A percentile compares a stretch with the other conserved stretches of the same genome.
These are phyloP conservation scores for Dermatophagoides farinae DNA, from an alignment of 1,140 invertebrate genomes.

Conservation along the genomic window DNA sequence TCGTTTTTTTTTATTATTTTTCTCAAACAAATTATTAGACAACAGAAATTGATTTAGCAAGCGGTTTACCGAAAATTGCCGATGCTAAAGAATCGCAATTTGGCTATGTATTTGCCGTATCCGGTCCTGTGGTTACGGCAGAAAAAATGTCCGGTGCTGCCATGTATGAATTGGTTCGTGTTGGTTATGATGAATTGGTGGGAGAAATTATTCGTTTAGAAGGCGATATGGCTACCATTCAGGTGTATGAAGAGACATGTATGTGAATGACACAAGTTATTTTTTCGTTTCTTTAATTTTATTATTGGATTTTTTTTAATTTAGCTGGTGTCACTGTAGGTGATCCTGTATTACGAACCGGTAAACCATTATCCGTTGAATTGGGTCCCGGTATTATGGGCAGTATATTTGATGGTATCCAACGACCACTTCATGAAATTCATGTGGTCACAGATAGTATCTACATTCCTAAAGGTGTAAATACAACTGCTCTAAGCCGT, in stretches of 20 bases:
- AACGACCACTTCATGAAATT: constrained; percentile 91
- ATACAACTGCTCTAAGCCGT: constrained; percentile 69
- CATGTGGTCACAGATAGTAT: constrained; percentile 79
- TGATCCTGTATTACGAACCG: constrained; percentile 91
- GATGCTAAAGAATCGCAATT: constrained; percentile 68
- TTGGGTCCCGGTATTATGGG: constrained; percentile 97
- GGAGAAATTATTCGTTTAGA: constrained; percentile 98
- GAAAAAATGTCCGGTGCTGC: constrained; percentile 97
- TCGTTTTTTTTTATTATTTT: too few species aligned
- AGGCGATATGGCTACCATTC: constrained; percentile 97
- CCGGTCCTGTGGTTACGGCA: constrained; percentile 94
- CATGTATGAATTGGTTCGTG: constrained; percentile 99
- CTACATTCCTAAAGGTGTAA: constrained; percentile 98
- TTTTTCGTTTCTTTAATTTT: neutral
- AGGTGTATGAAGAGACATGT: constrained; percentile 98
- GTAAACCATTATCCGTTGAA: constrained; percentile 93
- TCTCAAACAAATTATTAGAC: too few species aligned
- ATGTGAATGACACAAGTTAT: constrained; percentile 16
- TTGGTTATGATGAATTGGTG: constrained; percentile 90
- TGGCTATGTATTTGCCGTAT: constrained; percentile 89
- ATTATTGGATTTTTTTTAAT: neutral
- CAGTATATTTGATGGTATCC: constrained; percentile 98
- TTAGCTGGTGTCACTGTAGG: constrained; percentile 88
- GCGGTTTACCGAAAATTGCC: constrained; percentile 42
- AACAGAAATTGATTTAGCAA: neutral